Evolutionary conservation across 2,797 vertebrate species (phyloP), one percentile per base, ranked within the genome.

Genomic region (Xenentodon cancila): DNA sequence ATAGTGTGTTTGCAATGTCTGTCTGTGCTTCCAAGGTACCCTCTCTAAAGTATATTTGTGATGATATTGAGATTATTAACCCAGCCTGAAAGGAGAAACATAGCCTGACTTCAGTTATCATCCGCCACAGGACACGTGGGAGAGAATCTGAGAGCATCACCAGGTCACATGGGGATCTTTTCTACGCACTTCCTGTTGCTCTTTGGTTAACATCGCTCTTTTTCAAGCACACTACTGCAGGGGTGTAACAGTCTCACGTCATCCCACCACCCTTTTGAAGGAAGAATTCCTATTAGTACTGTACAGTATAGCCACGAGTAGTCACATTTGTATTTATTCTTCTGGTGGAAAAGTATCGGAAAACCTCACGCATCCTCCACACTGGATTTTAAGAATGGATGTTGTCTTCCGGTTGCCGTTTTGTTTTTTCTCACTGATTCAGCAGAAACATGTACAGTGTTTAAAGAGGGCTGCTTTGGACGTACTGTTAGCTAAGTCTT

Each of bases 381-480:
- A 49, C 68, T 73, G 80, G 66, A 79, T 85, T 88, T 81, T 53
- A 86, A n/a, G 50, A 84, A 84, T 64, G 83, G 89, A 88, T 84
- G 83, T 84, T 30, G 85, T 92, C 91, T 92, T 92, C 90, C 90
- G 82, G 89, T 81, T 85, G 90, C 13, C 67, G 78, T 87, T 73
- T 82, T 49, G 51, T 82, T 68, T 86, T 49, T 86, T 45, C 85
- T 88, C 77, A 77, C 82, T 77, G 86, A 75, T 81, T 88, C 75
- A 87, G 84, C 79, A 79, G 73, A 88, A 84, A 88, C 86, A 90
- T 91, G 89, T 90, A 90, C 83, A 90, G 89, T 61, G 80, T 90
- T 86, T 82, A 90, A 30, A 91, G 92, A 92, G 91, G 93, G 91
- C 91, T 92, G 91, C 92, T 93, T 91, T 91, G 91, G 91, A 92